Evolutionary conservation across 2,888 invertebrate genomes (phyloP), one percentile per base, ranked within the genome.

Genomic region (Mimumesa dahlbomi): DNA sequence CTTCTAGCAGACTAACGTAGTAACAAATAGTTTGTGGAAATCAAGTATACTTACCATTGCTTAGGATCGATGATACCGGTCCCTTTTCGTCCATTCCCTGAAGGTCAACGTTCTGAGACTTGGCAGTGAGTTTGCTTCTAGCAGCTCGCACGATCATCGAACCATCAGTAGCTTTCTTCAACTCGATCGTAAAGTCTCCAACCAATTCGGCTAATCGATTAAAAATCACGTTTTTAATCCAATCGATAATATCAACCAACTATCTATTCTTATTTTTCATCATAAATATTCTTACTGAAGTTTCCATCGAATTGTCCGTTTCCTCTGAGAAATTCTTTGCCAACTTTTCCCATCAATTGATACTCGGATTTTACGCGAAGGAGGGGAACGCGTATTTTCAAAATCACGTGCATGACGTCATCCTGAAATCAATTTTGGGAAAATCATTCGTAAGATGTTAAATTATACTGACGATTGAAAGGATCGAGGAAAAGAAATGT

Each of bases 361-460:
- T 89, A 89, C 48, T 82, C 81, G 7, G 89, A 83, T 43, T 82
- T 85, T 13, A 88, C 79, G 34, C 69, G 77, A 50, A 89, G 78
- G 59, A 80, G 46, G 0, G 89, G 89, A 14, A 87, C 85, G 29
- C 81, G 86, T 58, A 89, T 78, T 67, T 82, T 85, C 73, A 87
- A 68, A 29, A 87, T 84, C 50, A 88, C 84, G 71, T 87, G 88
- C 85, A 89, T 88, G 65, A 87, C 81, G 66, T 89, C 87, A n/a
- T 88, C 88, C 88, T 89, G 71, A 29, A 49, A 22, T 18, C 29
- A 11, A 31, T 6, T 31, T 9, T 3, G 25, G 7, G 25, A 25
- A 25, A 7, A 25, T 25, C 25, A 25, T 25, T 25, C 25, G 25
- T 25, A 25, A 3, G 25, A n/a, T 31, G 49, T 5, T n/a, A 21